Evolutionary conservation across 2,113 vertebrate genomes (phyloP), one percentile per base, ranked within the genome.

Genomic region (Mustela nigripes): DNA sequence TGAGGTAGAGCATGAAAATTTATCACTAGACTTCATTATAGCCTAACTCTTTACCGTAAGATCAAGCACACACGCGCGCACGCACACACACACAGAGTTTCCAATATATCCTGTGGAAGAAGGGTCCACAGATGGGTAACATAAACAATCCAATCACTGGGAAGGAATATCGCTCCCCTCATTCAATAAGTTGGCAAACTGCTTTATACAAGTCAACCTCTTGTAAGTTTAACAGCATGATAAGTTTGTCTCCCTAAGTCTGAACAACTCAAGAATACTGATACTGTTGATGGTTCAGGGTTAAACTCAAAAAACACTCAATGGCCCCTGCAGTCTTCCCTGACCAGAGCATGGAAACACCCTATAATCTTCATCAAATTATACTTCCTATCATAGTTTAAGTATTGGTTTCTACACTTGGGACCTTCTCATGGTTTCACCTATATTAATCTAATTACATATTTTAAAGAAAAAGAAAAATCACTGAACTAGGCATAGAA

Each of bases 381-480:
- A 67, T 3, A 62, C 36, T 63, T 86, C 28, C 82, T 22, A 95
- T 26, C 19, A 74, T 10, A 78, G 21, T 95, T 85, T 82, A 82
- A 63, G 86, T 58, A 94, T 0, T 91, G 60, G 48, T 67, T 94
- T 80, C 28, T 80, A 96, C 95, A 96, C 10, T 28, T 21, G 7
- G 45, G 8, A 79, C 65, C 91, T n/a, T 71, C 71, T 95, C 63
- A 45, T 14, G 33, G 53, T 88, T 76, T 85, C 24, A 90, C 24
- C 28, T 50, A 24, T 3, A 42, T 45, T 65, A 63, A 84, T 60
- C 48, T 76, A 93, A 94, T 92, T n/a, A 28, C 16, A 76, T 31
- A 91, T 82, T 83, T 45, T 42, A 10, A 63, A 95, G 45, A 42
- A 94, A 95, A 88, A 81, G 18, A 45, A 91, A 88, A 87, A 88